A percentile compares a stretch with the other conserved stretches of the same genome.
Evolutionary conservation across 2,113 vertebrate genomes (phyloP).

Genomic region (Ascaphus truei): DNA sequence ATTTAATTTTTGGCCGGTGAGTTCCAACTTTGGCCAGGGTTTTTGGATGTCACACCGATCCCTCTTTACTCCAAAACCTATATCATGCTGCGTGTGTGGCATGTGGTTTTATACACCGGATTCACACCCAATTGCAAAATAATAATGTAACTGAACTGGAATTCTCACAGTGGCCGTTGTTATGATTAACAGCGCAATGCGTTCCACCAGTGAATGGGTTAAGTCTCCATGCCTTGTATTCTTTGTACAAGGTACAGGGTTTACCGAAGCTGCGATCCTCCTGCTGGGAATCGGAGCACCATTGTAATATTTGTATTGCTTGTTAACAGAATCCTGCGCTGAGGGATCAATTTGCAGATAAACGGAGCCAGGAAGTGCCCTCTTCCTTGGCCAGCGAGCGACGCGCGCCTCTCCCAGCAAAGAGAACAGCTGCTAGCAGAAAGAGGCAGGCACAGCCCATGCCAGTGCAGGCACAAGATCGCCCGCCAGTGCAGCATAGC

Average conservation of each 20-base stretch:
- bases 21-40: no score
- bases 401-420: not conserved
- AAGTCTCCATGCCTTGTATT: not conserved
- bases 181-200: no score
- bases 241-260: not conserved
- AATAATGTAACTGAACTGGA: no score
- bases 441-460: not conserved
- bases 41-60: no score
- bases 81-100: no score
- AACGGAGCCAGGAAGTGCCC: not conserved
- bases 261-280: not conserved
- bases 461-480: not conserved
- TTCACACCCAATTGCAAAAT: no score
- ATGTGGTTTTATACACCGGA: no score
- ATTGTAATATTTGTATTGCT: not conserved
- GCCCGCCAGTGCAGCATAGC: not conserved
- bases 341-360: constrained; percentile 19
- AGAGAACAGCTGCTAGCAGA: constrained; percentile 11
- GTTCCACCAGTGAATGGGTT: no score
- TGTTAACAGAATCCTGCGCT: not conserved
- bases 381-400: constrained; percentile 9
- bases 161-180: no score
- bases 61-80: no score
- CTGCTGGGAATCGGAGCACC: not conserved
- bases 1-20: no score